These are phyloP conservation scores for Stegophylla sp. DNA, from an alignment of 2,888 invertebrate species.

Conservation along the genomic window DNA sequence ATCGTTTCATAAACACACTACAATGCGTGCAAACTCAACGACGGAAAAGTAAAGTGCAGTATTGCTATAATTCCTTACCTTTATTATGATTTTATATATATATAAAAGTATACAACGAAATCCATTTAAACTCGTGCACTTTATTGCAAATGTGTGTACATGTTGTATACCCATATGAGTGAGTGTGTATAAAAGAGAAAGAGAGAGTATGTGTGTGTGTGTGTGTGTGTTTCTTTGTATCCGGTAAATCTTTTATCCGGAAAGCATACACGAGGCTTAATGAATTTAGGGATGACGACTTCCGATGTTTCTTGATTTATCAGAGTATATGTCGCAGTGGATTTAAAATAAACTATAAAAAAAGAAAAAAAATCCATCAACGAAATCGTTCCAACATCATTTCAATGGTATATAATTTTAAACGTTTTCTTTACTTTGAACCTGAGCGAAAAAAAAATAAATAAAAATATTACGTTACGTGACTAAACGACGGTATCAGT, in stretches of 20 bases:
- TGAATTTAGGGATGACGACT: background rate
- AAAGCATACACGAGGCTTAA: background rate
- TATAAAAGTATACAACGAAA: background rate
- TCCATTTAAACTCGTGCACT: conserved; percentile 10
- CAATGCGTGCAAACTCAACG: background rate
- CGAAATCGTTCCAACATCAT: background rate
- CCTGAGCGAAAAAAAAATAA: background rate
- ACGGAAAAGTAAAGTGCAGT: background rate
- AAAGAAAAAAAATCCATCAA: background rate
- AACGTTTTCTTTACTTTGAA: background rate
- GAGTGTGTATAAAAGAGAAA: no score
- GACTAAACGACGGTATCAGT: background rate
- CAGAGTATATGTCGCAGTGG: background rate
- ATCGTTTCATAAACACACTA: background rate
- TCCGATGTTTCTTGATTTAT: conserved; percentile 4
- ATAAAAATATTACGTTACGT: background rate
- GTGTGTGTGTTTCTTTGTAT: background rate
- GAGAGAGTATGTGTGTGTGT: background rate
- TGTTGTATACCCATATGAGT: background rate
- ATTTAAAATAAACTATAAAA: background rate
- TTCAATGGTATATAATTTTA: background rate
- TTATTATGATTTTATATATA: background rate
- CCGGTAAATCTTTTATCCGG: background rate
- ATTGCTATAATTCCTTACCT: background rate
- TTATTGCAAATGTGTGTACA: background rate